Percentiles rank a stretch among this genome's conserved stretches.
phyloP scores from a whole-genome alignment of 2,888 invertebrate species.

The Elmis aenea region DNA sequence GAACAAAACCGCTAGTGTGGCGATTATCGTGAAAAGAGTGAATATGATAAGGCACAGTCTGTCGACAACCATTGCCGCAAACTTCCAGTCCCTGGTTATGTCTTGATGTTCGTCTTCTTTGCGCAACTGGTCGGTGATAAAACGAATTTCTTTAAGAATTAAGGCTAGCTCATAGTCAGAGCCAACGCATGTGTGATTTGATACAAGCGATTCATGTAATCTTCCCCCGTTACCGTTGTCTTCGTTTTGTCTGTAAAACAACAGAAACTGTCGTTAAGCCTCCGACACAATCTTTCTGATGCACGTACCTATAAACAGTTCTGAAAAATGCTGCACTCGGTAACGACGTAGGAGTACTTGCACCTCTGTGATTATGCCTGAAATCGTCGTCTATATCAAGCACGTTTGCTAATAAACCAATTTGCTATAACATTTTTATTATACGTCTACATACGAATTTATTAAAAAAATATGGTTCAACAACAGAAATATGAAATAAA shows the following conservation, averaged over 20 bases:
- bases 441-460: too few species aligned
- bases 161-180: conserved; percentile 91
- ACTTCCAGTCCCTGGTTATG: conserved; percentile 98
- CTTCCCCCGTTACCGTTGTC: conserved; percentile 59
- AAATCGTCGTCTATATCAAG: conserved; percentile 97
- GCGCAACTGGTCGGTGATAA: conserved; percentile 90
- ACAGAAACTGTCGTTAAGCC: too few species aligned
- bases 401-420: conserved; percentile 92
- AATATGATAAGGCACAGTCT: conserved; percentile 99
- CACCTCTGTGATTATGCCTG: conserved; percentile 70
- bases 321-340: conserved; percentile 64
- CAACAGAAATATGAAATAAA: too few species aligned
- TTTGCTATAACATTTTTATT: too few species aligned
- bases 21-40: conserved; percentile 96
- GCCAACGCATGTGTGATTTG: conserved; percentile 75
- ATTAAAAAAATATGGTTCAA: too few species aligned
- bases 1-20: conserved; percentile 94
- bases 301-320: conserved; percentile 67
- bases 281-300: too few species aligned
- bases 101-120: conserved; percentile 92
- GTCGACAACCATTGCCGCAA: conserved; percentile 99
- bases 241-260: conserved; percentile 48
- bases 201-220: conserved; percentile 66
- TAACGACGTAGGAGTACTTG: conserved; percentile 49
- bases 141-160: conserved; percentile 90